Evolutionary conservation across 2,113 vertebrate species (phyloP).

Genomic region (Ceyx margarethae): DNA sequence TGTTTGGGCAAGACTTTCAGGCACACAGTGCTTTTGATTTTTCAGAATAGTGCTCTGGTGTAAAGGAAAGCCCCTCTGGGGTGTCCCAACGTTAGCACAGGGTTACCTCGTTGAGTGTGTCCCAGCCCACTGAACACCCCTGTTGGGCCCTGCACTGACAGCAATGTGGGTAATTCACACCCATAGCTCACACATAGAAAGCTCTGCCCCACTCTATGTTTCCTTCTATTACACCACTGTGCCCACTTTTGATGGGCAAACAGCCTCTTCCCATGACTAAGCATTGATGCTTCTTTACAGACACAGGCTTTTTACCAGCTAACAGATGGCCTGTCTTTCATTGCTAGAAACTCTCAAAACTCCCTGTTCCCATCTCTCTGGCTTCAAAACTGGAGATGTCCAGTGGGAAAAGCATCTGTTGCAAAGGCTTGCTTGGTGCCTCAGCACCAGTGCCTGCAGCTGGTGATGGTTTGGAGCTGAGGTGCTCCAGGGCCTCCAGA

Average conservation of each 20-base stretch:
- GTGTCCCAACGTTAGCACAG: background rate
- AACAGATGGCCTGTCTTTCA: background rate
- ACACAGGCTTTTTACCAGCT: fast-evolving
- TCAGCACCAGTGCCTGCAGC: background rate
- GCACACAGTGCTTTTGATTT: background rate
- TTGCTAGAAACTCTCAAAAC: background rate
- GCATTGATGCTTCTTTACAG: background rate
- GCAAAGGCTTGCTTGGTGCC: background rate
- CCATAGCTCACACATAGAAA: background rate
- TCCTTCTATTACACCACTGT: background rate
- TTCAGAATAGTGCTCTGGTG: background rate
- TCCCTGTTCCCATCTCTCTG: background rate
- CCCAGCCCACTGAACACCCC: background rate
- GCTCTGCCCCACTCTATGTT: background rate
- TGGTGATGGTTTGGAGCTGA: background rate
- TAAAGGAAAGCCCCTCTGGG: background rate
- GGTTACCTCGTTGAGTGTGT: background rate
- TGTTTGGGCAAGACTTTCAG: background rate
- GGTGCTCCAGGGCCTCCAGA: background rate
- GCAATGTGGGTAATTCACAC: background rate
- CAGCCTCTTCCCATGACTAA: background rate
- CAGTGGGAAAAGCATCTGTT: background rate
- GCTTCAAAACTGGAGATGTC: background rate
- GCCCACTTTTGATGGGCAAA: background rate
- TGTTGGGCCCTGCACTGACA: too few species aligned